A percentile compares a stretch with the other conserved stretches of the same genome.
Evolutionary conservation across 2,113 vertebrate species (phyloP).

Genomic region (Pampusana beccarii): DNA sequence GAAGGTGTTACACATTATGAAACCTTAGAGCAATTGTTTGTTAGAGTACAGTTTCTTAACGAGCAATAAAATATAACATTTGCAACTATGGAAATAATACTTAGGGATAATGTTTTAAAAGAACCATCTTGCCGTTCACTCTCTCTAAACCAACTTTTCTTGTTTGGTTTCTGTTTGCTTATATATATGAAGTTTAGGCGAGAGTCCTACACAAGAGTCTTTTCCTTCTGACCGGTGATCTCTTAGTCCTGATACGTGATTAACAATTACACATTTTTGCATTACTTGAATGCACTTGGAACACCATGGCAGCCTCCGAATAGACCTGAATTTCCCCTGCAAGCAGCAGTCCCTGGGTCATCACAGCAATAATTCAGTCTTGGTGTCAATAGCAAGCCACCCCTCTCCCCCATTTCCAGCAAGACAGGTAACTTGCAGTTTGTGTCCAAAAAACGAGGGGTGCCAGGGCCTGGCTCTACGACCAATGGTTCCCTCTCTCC

Average conservation of each 20-base stretch:
- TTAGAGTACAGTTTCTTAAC: not conserved
- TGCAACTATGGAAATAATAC: not conserved
- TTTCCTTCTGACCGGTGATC: not conserved
- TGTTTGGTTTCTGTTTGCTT: not conserved
- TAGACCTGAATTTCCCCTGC: not conserved
- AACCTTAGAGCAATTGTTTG: not conserved
- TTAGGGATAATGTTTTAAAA: not conserved
- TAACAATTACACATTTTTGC: not conserved
- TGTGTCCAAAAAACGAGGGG: rapidly evolving
- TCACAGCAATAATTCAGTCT: not conserved
- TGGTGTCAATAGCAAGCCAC: rapidly evolving
- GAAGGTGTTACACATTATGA: not conserved
- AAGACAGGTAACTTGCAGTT: not conserved
- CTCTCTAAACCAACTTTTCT: not conserved
- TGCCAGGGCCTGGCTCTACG: rapidly evolving
- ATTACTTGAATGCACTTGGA: not conserved
- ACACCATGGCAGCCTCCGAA: not conserved
- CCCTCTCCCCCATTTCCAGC: rapidly evolving
- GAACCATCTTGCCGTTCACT: not conserved
- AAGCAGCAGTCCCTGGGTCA: not conserved
- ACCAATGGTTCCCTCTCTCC: not conserved
- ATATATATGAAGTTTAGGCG: not conserved
- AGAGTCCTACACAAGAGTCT: not conserved
- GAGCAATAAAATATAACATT: not conserved
- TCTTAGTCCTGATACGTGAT: not conserved